These are phyloP conservation scores for Hippocampus guttulatus DNA, from an alignment of 2,113 vertebrate genomes.

Conservation along the genomic window DNA sequence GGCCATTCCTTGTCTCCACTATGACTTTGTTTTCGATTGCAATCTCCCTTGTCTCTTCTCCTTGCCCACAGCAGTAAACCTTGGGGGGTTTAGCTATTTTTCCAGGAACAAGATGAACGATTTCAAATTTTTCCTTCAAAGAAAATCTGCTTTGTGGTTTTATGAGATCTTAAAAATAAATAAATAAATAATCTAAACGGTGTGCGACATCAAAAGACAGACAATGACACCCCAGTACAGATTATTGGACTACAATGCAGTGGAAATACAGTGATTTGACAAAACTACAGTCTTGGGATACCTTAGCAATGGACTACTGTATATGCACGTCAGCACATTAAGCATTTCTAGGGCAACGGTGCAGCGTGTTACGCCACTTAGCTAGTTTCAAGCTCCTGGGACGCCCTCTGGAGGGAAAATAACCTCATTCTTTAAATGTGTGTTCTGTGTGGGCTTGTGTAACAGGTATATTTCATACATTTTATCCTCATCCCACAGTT, in stretches of 20 bases:
- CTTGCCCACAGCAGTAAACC: constrained; percentile 50
- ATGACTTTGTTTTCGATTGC: constrained; percentile 45
- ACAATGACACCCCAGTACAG: constrained; percentile 6
- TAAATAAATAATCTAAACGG: constrained; percentile 54
- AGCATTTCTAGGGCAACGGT: no score
- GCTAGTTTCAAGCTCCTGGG: no score
- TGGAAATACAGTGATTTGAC: background rate
- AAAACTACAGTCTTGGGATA: background rate
- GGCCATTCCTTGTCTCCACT: constrained; percentile 53
- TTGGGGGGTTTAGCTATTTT: constrained; percentile 40
- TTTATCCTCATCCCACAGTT: no score
- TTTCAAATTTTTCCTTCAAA: constrained; percentile 67
- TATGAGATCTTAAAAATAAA: constrained; percentile 39
- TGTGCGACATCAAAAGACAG: constrained; percentile 43
- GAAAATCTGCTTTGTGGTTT: constrained; percentile 60
- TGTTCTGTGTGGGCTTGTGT: no score
- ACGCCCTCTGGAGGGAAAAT: no score
- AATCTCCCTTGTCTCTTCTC: constrained; percentile 41
- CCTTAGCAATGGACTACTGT: no score
- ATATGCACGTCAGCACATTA: no score
- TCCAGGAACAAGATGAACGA: constrained; percentile 49
- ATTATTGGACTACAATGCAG: constrained; percentile 21
- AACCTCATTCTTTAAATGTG: no score
- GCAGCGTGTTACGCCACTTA: no score
- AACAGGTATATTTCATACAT: no score